Base-by-base conservation (phyloP, 2,113 vertebrate species). In the Anas platyrhynchos region DNA sequence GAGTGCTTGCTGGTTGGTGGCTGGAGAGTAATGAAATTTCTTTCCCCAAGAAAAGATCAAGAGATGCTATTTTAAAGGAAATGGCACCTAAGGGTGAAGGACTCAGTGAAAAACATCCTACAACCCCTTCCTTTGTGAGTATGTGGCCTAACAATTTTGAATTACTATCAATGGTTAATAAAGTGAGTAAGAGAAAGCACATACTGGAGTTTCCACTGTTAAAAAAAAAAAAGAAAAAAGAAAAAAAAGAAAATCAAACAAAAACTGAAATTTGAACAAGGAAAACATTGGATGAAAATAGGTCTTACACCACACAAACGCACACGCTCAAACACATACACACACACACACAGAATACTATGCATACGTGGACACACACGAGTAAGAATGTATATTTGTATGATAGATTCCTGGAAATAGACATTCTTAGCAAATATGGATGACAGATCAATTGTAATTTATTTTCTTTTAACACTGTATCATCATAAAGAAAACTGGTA, bases 361-460 rank as follows among this genome's bases (percentile, higher is more conserved):
- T 92, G 97, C 97, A 87, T 83, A 98, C 66, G 0, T 81, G 86
- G 84, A 98, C 96, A 97, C 97, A 89, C 97, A 98, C 94, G 5
- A 93, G 96, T 96, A 98, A 97, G 98, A 97, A 97, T 97, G 97
- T 96, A 74, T 97, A 97, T 98, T 97, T 97, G 91, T 97, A 96
- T 96, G 96, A 81, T 71, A 91, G 83, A 89, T 95, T 97, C 96
- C 97, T 97, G 98, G 97, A 98, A 98, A 99, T 97, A 98, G 98
- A 99, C 98, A 97, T 98, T 98, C 98, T 99, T 98, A 98, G 98
- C 98, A 98, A 98, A 96, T 98, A 98, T 98, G 97, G 98, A 99
- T 98, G 98, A 99, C 98, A 98, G 98, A 98, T 98, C 97, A 98
- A 98, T 98, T 98, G 98, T 98, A 98, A 98, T 98, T 98, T 98